Base-by-base conservation (phyloP, 1,140 invertebrate genomes). In the Hestina assimilis region DNA sequence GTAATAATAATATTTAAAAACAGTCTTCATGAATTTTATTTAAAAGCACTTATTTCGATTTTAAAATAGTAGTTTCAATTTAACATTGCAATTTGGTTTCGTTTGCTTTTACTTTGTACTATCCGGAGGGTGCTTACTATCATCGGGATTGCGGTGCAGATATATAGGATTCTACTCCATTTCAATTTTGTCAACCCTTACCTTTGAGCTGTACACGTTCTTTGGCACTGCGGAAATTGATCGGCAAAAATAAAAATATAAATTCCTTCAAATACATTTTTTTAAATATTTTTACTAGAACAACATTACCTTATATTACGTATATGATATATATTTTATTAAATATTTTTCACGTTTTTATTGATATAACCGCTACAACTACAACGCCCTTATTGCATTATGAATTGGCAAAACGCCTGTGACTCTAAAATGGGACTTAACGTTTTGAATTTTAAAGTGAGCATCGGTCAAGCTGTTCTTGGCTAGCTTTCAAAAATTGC, bases 191-290 rank as follows among this genome's bases (percentile, higher is more conserved):
- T 65, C 56, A 63, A 67, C 46, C 45, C 54, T 58, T 54, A 43
- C 50, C 26, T 28, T 63, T 29, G 43, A 63, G 60, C 57, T 64
- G 64, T 75, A 66, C 57, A 46, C 51, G 59, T 67, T 74, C 61
- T 60, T 58, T 57, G 7, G 53, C 51, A 53, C 62, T 67, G n/a
- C 58, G 52, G 62, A 67, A 71, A 59, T 73, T 62, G n/a, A n/a
- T n/a, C n/a, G n/a, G n/a, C n/a, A n/a, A n/a, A n/a, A n/a, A n/a
- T n/a, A n/a, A n/a, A n/a, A n/a, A n/a, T n/a, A n/a, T n/a, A n/a
- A n/a, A n/a, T n/a, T n/a, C n/a, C n/a, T n/a, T n/a, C n/a, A 33
- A 33, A 33, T 28, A 2, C 11, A 14, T 33, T 6, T 1, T 15
- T 46, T 28, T 12, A 43, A 43, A 43, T 26, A 3, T 46, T 45